Percentiles rank a stretch among this genome's conserved stretches.
Evolutionary conservation across 2,797 vertebrate genomes (phyloP).

Genomic region (Siniperca scherzeri): DNA sequence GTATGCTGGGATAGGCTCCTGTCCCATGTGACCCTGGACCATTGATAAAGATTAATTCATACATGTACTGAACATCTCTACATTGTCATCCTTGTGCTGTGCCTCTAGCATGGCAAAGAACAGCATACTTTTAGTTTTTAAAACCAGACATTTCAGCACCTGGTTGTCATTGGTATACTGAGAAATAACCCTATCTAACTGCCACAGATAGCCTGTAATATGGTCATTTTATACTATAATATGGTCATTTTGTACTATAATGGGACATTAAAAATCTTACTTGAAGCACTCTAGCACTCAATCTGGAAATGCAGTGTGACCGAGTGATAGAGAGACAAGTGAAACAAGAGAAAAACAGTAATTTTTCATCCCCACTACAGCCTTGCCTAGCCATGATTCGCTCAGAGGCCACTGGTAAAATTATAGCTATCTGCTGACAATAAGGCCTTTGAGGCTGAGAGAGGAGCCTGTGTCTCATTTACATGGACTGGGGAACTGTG

Average conservation of each 20-base stretch:
- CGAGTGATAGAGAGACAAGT: not conserved
- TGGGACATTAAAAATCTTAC: not conserved
- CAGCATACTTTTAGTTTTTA: not conserved
- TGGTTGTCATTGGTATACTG: not conserved
- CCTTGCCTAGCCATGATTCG: conserved; percentile 24
- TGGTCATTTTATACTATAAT: not conserved
- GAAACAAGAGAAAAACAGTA: conserved; percentile 34
- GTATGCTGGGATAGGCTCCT: not conserved
- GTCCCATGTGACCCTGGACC: not conserved
- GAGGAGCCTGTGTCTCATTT: conserved; percentile 77
- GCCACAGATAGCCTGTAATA: not conserved
- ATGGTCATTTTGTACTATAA: not conserved
- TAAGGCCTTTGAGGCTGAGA: conserved; percentile 76
- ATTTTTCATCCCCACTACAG: conserved; percentile 26
- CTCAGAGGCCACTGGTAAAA: conserved; percentile 65
- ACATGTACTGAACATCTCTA: not conserved
- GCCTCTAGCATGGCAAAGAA: not conserved
- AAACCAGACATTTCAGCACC: not conserved
- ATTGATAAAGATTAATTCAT: not conserved
- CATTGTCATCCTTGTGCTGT: not conserved
- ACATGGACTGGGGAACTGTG: conserved; percentile 79
- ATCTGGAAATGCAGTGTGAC: not conserved
- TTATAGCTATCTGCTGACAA: conserved; percentile 76
- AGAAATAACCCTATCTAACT: not conserved
- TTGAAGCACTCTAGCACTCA: not conserved